phyloP scores from a whole-genome alignment of 2,888 invertebrate species.

The Nephrotoma appendiculata region DNA sequence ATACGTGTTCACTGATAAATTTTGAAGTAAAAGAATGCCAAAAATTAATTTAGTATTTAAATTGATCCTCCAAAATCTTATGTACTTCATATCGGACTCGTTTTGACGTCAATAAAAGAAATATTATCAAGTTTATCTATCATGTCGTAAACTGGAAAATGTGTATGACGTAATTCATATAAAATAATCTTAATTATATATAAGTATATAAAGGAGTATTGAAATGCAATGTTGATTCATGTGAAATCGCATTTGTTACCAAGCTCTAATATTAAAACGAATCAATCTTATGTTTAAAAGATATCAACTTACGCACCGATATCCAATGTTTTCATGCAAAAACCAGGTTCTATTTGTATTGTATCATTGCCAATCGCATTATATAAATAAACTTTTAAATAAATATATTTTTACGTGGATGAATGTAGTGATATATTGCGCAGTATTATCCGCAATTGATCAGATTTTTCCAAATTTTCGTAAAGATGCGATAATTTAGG shows the following conservation, averaged over 20 bases:
- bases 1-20: background rate
- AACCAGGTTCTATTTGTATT: background rate
- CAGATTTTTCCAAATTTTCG: background rate
- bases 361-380: background rate
- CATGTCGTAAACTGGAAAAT: background rate
- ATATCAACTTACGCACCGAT: background rate
- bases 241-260: background rate
- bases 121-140: background rate
- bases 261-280: background rate
- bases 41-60: background rate
- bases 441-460: background rate
- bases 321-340: background rate
- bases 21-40: background rate
- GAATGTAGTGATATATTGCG: background rate
- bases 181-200: background rate
- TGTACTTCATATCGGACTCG: background rate
- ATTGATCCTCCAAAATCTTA: background rate
- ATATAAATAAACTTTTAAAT: background rate
- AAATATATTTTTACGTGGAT: background rate
- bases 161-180: background rate
- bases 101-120: background rate
- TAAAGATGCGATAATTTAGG: background rate
- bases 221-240: background rate
- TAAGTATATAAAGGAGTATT: no score
- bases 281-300: background rate